Base-by-base conservation (phyloP, 2,797 vertebrate species). In the Paedocypris micromegethes region DNA sequence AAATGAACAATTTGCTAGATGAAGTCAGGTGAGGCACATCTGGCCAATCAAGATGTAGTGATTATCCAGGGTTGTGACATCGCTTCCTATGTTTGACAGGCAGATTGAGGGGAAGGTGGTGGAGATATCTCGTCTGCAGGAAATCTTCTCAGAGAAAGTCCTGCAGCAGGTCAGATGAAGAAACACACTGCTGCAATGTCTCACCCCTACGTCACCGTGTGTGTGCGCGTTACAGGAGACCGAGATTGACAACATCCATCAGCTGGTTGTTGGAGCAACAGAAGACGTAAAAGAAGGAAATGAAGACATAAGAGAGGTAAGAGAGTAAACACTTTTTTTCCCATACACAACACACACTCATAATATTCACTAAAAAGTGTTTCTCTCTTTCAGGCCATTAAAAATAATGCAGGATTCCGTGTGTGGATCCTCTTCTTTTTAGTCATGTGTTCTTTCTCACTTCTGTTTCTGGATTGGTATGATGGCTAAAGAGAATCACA, bases 371-470 rank as follows among this genome's bases (percentile, higher is more conserved):
- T 23, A 23, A 23, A 23, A 23, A 23, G 38, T 42, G 9, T 44
- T 45, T 61, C 9, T 6, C 5, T 64, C 69, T 46, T 54, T 58
- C 73, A 99, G 97, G 97, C 96, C 38, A 99, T 99, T 76, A 96
- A 99, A 82, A 99, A 99, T 87, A 99, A 99, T 0, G 96, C 97
- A 0, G 97, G 97, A 73, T 99, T 98, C 86, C 89, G 97, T 2
- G 97, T 99, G 2, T 99, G 97, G 97, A 93, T 99, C 82, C 92
- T 99, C 0, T 99, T 99, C 86, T 99, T 99, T 87, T 90, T 99
- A 42, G 96, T 98, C 68, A 99, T 98, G 96, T 99, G 97, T 75
- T 99, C 96, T 1, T 99, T 99, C 83, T 99, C 97, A 43, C 86
- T 99, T 72, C 92, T 99, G 65, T 98, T 98, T 83, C 87, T 99